These are phyloP conservation scores for Marcusenius ussheri DNA, from an alignment of 2,113 vertebrate species.

Conservation along the genomic window DNA sequence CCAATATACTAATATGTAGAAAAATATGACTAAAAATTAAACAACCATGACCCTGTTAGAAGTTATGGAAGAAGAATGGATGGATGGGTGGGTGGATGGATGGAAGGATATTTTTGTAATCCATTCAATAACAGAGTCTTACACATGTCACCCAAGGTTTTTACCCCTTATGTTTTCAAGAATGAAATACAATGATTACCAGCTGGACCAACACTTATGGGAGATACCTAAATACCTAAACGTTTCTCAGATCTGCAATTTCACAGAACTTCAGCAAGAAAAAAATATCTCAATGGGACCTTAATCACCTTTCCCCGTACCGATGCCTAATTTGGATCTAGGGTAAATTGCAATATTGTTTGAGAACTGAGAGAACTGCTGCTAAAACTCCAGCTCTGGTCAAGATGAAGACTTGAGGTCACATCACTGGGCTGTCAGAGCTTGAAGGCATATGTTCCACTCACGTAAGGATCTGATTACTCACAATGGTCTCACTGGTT, in stretches of 20 bases:
- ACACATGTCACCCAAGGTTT: neutral
- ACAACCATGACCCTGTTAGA: neutral
- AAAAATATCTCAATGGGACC: neutral
- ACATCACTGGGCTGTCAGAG: neutral
- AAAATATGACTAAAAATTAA: neutral
- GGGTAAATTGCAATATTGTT: neutral
- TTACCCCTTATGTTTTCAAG: neutral
- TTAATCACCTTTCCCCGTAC: neutral
- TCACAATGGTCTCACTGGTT: neutral
- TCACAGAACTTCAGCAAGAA: neutral
- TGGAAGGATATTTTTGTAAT: neutral
- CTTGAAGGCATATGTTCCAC: neutral
- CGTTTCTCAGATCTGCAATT: neutral
- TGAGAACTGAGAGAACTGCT: neutral
- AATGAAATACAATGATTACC: neutral
- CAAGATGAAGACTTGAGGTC: neutral
- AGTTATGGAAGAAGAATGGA: neutral
- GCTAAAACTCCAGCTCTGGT: neutral
- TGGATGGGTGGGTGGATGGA: neutral
- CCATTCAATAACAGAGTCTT: neutral
- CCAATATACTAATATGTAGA: neutral
- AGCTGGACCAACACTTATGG: neutral
- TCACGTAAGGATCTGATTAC: neutral
- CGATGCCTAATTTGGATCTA: neutral
- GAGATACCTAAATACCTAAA: neutral